A percentile compares a stretch with the other conserved stretches of the same genome.
Evolutionary conservation across 2,888 invertebrate genomes (phyloP).

Genomic region (Anaspis maculata): DNA sequence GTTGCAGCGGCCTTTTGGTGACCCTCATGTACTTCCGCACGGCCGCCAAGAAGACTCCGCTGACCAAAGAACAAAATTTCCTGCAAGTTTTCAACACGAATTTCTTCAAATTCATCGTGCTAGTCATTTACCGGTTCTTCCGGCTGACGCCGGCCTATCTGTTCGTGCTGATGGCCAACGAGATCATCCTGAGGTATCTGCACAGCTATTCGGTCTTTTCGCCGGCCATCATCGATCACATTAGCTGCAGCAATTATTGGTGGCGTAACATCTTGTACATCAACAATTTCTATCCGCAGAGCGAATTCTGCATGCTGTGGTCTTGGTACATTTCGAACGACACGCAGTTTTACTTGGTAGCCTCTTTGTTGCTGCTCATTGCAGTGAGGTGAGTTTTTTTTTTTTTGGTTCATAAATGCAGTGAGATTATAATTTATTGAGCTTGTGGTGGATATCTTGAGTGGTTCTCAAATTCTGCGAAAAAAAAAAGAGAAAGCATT

Average conservation of each 20-base stretch:
- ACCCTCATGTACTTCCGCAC: constrained; percentile 63
- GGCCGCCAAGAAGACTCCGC: constrained; percentile 46
- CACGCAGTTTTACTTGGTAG: constrained; percentile 67
- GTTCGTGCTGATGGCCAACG: constrained; percentile 67
- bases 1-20: constrained; percentile 58
- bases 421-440: neutral
- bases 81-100: constrained; percentile 43
- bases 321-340: constrained; percentile 79
- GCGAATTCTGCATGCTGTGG: constrained; percentile 76
- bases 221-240: constrained; percentile 59
- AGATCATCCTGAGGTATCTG: constrained; percentile 62
- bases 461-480: no score
- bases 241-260: constrained; percentile 71
- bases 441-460: neutral
- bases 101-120: constrained; percentile 39
- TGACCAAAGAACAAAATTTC: constrained; percentile 28
- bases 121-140: constrained; percentile 57
- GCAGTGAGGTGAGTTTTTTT: constrained; percentile 57
- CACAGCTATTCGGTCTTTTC: constrained; percentile 67
- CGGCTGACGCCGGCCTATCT: constrained; percentile 77
- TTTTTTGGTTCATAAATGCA: constrained; percentile 20
- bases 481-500: no score
- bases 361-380: constrained; percentile 55
- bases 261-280: constrained; percentile 79
- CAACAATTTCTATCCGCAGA: constrained; percentile 68